These are phyloP conservation scores for Oophaga pumilio DNA, from an alignment of 2,113 vertebrate species.

Conservation along the genomic window DNA sequence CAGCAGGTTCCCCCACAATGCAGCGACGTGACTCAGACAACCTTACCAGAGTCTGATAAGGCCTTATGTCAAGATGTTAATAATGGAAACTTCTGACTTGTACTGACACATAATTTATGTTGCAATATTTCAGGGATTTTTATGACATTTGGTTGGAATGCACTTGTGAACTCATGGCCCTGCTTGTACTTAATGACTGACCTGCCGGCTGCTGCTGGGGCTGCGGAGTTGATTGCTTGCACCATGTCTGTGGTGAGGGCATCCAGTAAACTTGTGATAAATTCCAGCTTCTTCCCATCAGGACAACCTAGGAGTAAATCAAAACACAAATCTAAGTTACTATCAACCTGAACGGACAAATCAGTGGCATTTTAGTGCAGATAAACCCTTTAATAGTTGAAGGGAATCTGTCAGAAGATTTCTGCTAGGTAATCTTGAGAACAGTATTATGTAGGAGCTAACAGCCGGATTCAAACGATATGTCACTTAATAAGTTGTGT, in stretches of 20 bases:
- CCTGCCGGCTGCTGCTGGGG: slow-evolving; percentile 94
- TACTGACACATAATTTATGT: background rate
- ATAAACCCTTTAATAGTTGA: too few species aligned
- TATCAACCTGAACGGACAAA: background rate
- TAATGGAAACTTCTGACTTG: background rate
- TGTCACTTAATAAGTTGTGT: too few species aligned
- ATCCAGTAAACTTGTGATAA: slow-evolving; percentile 95
- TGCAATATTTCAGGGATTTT: slow-evolving; percentile 6
- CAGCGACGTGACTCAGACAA: slow-evolving; percentile 21
- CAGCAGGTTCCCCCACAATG: background rate
- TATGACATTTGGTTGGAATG: background rate
- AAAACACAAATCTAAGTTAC: background rate
- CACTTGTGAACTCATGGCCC: background rate
- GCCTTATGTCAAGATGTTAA: slow-evolving; percentile 12
- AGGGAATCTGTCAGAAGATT: too few species aligned
- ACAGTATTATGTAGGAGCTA: too few species aligned
- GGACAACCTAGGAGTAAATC: slow-evolving; percentile 83
- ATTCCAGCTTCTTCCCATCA: slow-evolving; percentile 95
- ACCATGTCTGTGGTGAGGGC: slow-evolving; percentile 99
- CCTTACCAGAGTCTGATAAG: background rate
- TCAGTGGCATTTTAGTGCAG: background rate
- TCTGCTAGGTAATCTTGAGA: too few species aligned
- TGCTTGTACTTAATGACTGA: slow-evolving; percentile 71
- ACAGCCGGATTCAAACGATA: too few species aligned
- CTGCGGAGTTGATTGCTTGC: slow-evolving; percentile 94